Base-by-base conservation (phyloP, 2,888 invertebrate species). In the Drosophila villosipedis region DNA sequence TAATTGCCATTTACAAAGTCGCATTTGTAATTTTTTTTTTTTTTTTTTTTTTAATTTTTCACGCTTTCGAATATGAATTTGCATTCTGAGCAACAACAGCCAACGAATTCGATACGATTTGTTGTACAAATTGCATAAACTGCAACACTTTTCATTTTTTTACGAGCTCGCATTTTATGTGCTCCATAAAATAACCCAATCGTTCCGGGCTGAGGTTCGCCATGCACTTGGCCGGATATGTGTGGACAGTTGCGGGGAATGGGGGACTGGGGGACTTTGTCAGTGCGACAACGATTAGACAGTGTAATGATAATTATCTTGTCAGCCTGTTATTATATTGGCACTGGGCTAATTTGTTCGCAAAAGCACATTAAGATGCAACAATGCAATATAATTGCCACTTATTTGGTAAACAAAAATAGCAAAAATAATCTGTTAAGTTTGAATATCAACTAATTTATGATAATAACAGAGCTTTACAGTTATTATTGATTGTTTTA, bases 301-400 rank as follows among this genome's bases (percentile, higher is more conserved):
- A 39, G 35, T 61, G 72, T 67, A 75, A 76, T 75, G 60, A 79
- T 68, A 88, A 89, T 87, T 84, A 89, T 71, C 54, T 71, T 64
- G 68, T 74, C 81, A 77, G 67, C 67, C 53, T 71, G 62, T 63
- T 62, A 55, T 41, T 59, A 65, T 66, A 58, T 63, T 72, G 71
- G 54, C 80, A 83, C 81, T 62, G 14, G 61, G 66, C 70, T 68
- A 73, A 70, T 63, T 73, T 58, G 28, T 54, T 35, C 28, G 30
- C 55, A 39, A 30, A 43, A 33, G 22, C 31, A 75, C 52, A 64
- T 68, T 54, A 39, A 63, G 67, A 61, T 35, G n/a, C 50, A 73
- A 68, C 25, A 57, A 25, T 50, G 2, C n/a, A 72, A 59, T 35
- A 25, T 64, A 53, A 43, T 31, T 47, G 22, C 25, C 4, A 33